Evolutionary conservation across 2,888 invertebrate genomes (phyloP), one percentile per base, ranked within the genome.

Genomic region (Limnephilus marmoratus): DNA sequence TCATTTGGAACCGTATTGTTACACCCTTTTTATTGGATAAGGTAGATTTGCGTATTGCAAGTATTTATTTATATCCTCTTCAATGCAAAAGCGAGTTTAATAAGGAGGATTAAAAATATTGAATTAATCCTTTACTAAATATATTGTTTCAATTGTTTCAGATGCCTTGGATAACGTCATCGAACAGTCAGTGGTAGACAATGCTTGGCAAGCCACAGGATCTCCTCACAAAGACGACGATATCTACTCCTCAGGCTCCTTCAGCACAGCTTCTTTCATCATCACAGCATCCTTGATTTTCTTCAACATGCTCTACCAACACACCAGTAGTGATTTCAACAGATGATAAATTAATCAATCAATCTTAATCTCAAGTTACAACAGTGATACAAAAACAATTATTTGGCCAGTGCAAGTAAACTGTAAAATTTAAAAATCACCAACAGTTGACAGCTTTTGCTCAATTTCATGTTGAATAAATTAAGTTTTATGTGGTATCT

Each of bases 101-200:
- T 45, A 45, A 11, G 0, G 12, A 12, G 12, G 7, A 12, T 45
- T 12, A 45, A 45, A 45, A 45, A 11, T 9, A 11, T 45, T 45
- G 45, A 45, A 45, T 45, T 24, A 18, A 18, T 68, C 1, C 0
- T 68, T 68, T 68, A 68, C n/a, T 68, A 68, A 49, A 49, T 49
- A 68, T 68, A 68, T 68, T 11, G 68, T n/a, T 68, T 24, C n/a
- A 24, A 68, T 68, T 49, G n/a, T 92, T 91, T 94, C 93, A 96
- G 96, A 96, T 94, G 96, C 96, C 92, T 95, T 96, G 95, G 96
- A 96, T 94, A 96, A 96, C 93, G 96, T 96, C 41, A 96, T 96
- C 90, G 96, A 96, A 94, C 96, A 96, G 94, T 96, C 96, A 68
- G 96, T 96, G 41, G 95, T 96, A 80, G 96, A 96, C 95, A 96